Percentiles rank a stretch among this genome's conserved stretches.
phyloP scores from a whole-genome alignment of 2,113 vertebrate genomes.

The Centropus bengalensis region DNA sequence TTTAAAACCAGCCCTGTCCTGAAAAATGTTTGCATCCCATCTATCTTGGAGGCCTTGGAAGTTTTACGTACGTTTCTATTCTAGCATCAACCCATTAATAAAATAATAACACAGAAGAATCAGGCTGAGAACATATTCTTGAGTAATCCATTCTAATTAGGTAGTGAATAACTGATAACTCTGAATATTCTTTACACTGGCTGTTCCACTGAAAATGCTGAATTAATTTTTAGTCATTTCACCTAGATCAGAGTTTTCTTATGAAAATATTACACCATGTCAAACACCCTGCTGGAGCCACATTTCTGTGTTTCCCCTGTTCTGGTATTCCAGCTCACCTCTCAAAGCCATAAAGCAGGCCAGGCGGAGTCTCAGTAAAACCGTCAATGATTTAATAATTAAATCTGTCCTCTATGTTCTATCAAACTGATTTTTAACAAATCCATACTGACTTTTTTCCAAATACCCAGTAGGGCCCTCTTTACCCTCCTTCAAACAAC shows the following conservation, averaged over 20 bases:
- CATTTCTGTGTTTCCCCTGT: too few species aligned
- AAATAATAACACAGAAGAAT: neutral
- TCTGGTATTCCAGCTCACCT: neutral
- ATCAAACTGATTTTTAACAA: neutral
- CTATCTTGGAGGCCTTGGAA: neutral
- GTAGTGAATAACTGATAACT: neutral
- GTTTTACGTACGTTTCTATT: neutral
- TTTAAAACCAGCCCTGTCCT: neutral
- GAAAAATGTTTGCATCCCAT: neutral
- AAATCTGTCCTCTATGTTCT: neutral
- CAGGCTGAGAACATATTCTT: neutral
- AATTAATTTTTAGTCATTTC: neutral
- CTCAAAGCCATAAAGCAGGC: neutral
- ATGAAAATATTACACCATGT: neutral
- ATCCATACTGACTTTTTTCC: neutral
- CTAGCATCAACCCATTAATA: neutral
- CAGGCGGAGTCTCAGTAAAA: neutral
- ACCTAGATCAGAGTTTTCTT: neutral
- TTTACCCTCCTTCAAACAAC: neutral
- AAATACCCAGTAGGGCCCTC: neutral
- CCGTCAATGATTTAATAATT: neutral
- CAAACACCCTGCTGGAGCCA: neutral
- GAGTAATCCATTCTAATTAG: neutral
- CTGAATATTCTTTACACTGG: neutral
- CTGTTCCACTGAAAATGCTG: fast-evolving